Evolutionary conservation across 92 coral and sea anemone species (phyloP), one percentile per base, ranked within the genome.

Genomic region (Paragorgia papillata): DNA sequence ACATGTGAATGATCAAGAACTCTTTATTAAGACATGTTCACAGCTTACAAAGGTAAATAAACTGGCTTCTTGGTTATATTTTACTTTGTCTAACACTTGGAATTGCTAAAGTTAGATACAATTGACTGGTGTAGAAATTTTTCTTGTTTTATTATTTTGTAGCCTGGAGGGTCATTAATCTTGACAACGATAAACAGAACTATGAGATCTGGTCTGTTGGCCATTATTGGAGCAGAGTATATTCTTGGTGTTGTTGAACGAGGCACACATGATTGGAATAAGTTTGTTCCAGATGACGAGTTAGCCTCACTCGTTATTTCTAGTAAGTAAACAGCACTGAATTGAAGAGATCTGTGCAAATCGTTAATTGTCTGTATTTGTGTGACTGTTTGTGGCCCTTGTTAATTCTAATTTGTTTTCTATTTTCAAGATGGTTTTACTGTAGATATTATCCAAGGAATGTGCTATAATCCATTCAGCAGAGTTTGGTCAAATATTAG

Each of bases 241-340:
- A 49, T 94, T 14, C 86, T 93, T 2, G 84, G 85, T 69, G 62
- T 89, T n/a, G 87, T 94, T 15, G 76, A 87, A 0, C 92, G 84
- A n/a, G 98, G 98, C 44, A 94, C 98, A 4, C 98, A 94, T 74
- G 97, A 94, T 80, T 94, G 98, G 98, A 78, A 85, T 64, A 94
- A 94, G 88, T 94, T 94, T 86, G 82, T 88, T 44, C 85, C 88
- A 22, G 85, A 83, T 22, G 89, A 91, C 14, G 90, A 84, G 39
- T 79, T 94, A 74, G 79, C 62, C 1, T 89, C 80, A 14, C 83
- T 86, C 57, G 53, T 93, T 31, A 40, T 74, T 33, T 59, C 63
- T 33, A 69, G 97, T 92, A 84, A 49, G 97, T 79, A 37, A 7
- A 43, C n/a, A n/a, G n/a, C n/a, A n/a, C n/a, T n/a, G n/a, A n/a